Evolutionary conservation across 2,797 vertebrate species (phyloP).

Genomic region (Moxostoma hubbsi): DNA sequence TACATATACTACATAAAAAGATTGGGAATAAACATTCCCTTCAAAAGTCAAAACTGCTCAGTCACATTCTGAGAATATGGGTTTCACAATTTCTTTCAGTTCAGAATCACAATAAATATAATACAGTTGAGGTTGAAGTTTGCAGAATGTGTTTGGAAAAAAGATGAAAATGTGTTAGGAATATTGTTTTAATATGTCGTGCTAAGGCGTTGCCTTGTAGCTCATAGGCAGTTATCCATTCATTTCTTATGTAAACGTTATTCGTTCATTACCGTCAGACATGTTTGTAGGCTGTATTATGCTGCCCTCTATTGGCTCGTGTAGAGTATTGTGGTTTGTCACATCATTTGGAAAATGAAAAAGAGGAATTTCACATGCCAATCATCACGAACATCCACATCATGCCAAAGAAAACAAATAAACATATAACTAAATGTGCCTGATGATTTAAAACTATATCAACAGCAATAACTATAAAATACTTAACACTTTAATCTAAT

Average conservation of each 20-base stretch:
- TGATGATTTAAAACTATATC: too few relatives aligned
- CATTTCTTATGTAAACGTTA: neutral
- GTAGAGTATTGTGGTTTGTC: neutral
- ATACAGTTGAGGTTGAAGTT: too few relatives aligned
- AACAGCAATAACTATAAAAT: too few relatives aligned
- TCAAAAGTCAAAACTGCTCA: neutral
- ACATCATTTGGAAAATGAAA: neutral
- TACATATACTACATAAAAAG: neutral
- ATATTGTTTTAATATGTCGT: neutral
- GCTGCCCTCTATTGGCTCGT: slow-evolving; percentile 47
- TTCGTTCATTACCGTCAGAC: neutral
- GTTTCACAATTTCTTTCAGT: too few relatives aligned
- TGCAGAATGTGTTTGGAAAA: neutral
- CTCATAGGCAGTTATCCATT: neutral
- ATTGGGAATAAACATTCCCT: neutral
- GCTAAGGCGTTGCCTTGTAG: neutral
- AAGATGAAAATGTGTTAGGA: neutral
- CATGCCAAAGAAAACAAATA: neutral
- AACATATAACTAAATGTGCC: neutral
- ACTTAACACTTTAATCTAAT: too few relatives aligned
- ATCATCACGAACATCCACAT: neutral
- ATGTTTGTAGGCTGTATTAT: neutral
- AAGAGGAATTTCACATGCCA: too few relatives aligned
- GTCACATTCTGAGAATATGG: too few relatives aligned
- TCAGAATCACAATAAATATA: too few relatives aligned